Conservation (phyloP, 2,113 vertebrate genomes). For the Alethe castanea region DNA sequence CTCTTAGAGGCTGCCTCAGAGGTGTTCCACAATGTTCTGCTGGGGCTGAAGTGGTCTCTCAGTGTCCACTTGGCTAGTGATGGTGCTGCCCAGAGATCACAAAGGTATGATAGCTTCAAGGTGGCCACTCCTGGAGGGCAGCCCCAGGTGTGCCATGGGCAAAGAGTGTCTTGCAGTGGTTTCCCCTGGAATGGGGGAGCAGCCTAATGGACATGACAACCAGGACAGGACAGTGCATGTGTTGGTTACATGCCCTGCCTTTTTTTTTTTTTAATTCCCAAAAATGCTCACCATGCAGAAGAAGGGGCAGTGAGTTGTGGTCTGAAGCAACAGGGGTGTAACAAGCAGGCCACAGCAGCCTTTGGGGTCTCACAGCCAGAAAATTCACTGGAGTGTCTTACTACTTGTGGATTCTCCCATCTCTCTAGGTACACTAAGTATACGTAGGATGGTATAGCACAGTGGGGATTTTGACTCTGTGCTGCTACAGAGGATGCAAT, state of each 20-base stretch:
- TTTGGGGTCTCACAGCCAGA: not conserved
- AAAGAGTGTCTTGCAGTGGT: not conserved
- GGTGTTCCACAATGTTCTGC: rapidly evolving
- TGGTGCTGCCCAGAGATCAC: not conserved
- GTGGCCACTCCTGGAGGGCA: rapidly evolving
- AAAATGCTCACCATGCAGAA: not conserved
- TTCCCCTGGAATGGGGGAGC: not conserved
- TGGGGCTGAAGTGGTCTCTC: not conserved
- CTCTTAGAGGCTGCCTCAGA: not conserved
- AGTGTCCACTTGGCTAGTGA: rapidly evolving
- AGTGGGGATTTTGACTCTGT: not conserved
- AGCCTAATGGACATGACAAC: not conserved
- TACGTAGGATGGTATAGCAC: not conserved
- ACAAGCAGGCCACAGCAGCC: not conserved
- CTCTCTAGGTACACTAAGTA: rapidly evolving
- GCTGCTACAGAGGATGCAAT: not conserved
- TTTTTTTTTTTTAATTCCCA: not conserved
- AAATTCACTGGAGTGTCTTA: not conserved
- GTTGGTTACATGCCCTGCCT: not conserved
- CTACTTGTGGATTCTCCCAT: not conserved
- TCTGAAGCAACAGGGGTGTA: not conserved
- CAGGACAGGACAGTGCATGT: not conserved
- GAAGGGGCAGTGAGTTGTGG: not conserved
- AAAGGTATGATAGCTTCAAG: not conserved
- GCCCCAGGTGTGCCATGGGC: too few species aligned